Evolutionary conservation across 2,888 invertebrate genomes (phyloP), one percentile per base, ranked within the genome.

Genomic region (Pyrocoelia pectoralis): DNA sequence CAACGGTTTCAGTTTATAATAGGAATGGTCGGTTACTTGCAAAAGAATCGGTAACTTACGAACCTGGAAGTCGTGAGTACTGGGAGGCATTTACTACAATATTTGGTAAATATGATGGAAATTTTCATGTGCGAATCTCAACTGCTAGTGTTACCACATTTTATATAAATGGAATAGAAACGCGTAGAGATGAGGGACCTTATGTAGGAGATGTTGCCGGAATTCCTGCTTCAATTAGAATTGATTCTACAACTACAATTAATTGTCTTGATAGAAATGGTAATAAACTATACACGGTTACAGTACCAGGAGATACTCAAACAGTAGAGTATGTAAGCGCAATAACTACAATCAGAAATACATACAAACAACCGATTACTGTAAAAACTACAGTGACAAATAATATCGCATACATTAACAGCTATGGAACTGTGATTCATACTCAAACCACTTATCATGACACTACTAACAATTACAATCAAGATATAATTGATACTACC

Each of bases 21-120:
- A 1, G 10, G n/a, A 17, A 43, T 41, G 24, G 29, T 9, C 40
- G 29, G 0, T 9, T 54, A 8, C 2, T 63, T 13, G 15, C 43
- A 9, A n/a, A 57, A 24, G 58, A 63, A 58, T 40, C 50, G 8
- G 19, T 63, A 10, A 13, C 41, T 5, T 49, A 24, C 5, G 33
- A 58, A 29, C 58, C 58, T 0, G 19, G 28, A 0, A 18, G 57
- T 1, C 2, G 12, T 14, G 43, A 14, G 10, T 63, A 54, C 33
- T 63, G 63, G 63, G 54, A 63, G 48, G 10, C 38, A 33, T 12
- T 63, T n/a, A 50, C 38, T n/a, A 54, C 57, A 55, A 49, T 58
- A 17, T 18, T 50, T 0, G 43, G 43, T 9, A 12, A 40, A n/a
- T 54, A 40, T 17, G 17, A n/a, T n/a, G n/a, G n/a, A n/a, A n/a